Evolutionary conservation across 2,113 vertebrate genomes (phyloP).

Genomic region (Columbina picui): DNA sequence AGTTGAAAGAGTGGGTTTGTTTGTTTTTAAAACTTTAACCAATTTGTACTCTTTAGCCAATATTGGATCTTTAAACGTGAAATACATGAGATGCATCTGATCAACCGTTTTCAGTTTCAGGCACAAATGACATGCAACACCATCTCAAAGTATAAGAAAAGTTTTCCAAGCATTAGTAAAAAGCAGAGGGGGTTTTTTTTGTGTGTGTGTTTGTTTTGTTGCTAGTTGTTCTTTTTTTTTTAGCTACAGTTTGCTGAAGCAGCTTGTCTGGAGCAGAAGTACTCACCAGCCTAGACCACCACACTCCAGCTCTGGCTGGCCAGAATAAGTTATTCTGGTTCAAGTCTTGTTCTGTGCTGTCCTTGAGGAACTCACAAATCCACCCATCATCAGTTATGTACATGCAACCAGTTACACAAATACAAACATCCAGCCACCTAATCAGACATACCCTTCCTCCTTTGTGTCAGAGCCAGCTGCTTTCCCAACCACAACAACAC

Average conservation of each 20-base stretch:
- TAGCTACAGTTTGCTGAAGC: not conserved
- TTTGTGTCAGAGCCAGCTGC: not conserved
- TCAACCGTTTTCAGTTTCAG: not conserved
- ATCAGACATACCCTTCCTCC: not conserved
- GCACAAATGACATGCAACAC: not conserved
- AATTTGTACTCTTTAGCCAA: not conserved
- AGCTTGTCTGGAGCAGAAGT: not conserved
- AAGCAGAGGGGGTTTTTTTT: not conserved
- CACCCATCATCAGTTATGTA: not conserved
- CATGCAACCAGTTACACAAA: not conserved
- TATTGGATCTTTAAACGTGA: not conserved
- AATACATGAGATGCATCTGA: not conserved
- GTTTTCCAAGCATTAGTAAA: not conserved
- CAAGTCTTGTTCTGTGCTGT: not conserved
- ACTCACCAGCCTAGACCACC: not conserved
- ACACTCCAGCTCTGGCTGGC: not conserved
- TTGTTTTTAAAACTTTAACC: not conserved
- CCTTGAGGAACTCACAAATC: not conserved
- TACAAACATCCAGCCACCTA: not conserved
- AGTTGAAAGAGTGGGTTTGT: not conserved
- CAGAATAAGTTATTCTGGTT: not conserved
- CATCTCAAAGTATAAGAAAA: not conserved
- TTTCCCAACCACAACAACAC: not conserved
- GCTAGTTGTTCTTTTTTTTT: not conserved
- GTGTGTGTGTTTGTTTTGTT: not conserved